Base-by-base conservation (phyloP, 2,113 vertebrate species). In the Pseudorasbora parva region DNA sequence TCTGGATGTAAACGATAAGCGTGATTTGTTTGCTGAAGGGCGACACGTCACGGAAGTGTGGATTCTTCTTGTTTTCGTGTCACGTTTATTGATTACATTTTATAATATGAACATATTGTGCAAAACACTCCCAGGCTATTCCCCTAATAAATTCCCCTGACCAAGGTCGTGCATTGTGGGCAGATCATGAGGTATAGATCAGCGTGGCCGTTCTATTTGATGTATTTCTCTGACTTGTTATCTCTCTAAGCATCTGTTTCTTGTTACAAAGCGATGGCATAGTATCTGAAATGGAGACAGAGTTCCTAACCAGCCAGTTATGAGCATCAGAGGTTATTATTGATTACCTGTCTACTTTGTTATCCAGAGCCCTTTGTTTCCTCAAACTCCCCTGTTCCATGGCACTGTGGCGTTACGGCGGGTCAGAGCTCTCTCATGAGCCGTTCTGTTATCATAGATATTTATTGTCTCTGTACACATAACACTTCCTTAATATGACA, bases 301-400 rank as follows among this genome's bases (percentile, higher is more conserved):
- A 90, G 87, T 88, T 91, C 86, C 89, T 90, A 90, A 93, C 88
- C 89, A 89, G 89, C 86, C 85, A 88, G 90, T 91, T 91, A 92
- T 92, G 92, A 91, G 89, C 88, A 86, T 89, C 88, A 90, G 91
- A 93, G 89, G 90, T 90, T 84, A 82, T 73, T 92, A 93, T 92
- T 88, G 93, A 93, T 92, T 91, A 91, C 62, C 88, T 91, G 91
- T 92, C 92, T 85, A 89, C 89, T 90, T 92, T 54, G 49, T 89
- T 91, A 90, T 85, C 89, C 81, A 78, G 81, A 37, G 82, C 88
- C 86, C 82, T 91, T 88, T 87, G 88, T 91, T 89, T 89, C 88
- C 83, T 86, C 43, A 71, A 82, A 85, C 69, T 80, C 83, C 43
- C 77, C 51, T n/a, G 78, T 79, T 73, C 76, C 78, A 0, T 33